phyloP scores from a whole-genome alignment of 2,888 invertebrate genomes.

The Meiosimyza platycephala region DNA sequence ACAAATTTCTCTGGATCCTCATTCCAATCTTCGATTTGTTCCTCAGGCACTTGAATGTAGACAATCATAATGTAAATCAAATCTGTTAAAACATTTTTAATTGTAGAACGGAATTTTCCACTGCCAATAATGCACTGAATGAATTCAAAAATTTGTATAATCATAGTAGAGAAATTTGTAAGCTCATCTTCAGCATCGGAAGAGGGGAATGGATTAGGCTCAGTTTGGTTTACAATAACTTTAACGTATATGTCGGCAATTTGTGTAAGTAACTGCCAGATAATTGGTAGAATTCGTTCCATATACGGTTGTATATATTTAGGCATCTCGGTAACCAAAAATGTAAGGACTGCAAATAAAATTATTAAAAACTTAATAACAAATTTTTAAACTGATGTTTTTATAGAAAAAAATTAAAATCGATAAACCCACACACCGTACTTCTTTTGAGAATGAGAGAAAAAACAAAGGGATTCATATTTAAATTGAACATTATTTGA shows the following conservation, averaged over 20 bases:
- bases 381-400: neutral
- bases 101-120: slow-evolving; percentile 70
- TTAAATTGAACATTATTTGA: no score
- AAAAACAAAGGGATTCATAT: no score
- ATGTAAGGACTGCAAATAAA: slow-evolving; percentile 69
- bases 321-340: slow-evolving; percentile 73
- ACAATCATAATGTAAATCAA: slow-evolving; percentile 75
- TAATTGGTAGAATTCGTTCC: slow-evolving; percentile 73
- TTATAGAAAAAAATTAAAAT: slow-evolving; percentile 1
- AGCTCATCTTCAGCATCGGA: slow-evolving; percentile 75
- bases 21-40: slow-evolving; percentile 74
- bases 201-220: slow-evolving; percentile 69
- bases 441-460: no score
- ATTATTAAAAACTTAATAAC: neutral
- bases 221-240: slow-evolving; percentile 72
- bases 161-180: slow-evolving; percentile 73
- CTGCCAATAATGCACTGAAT: slow-evolving; percentile 73
- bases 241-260: slow-evolving; percentile 76
- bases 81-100: slow-evolving; percentile 73
- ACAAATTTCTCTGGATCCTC: slow-evolving; percentile 76
- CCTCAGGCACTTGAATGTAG: slow-evolving; percentile 78
- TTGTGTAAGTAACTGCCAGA: slow-evolving; percentile 77
- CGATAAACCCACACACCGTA: neutral
- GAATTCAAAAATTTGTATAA: slow-evolving; percentile 77
- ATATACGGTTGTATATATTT: slow-evolving; percentile 73